Evolutionary conservation across 2,888 invertebrate species (phyloP).

Genomic region (Oegoconia quadripuncta): DNA sequence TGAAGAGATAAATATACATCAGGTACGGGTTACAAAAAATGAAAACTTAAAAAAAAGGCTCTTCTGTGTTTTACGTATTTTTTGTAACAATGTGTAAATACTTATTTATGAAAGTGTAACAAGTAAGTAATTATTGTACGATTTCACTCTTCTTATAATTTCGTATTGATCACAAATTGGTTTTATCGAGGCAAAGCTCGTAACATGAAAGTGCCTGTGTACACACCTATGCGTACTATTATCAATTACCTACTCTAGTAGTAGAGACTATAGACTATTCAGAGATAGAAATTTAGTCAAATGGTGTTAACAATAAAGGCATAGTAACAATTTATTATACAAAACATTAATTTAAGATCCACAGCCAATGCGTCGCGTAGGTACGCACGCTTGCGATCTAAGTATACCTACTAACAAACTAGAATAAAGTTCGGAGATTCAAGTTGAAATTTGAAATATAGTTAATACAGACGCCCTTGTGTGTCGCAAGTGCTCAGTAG

Average conservation of each 20-base stretch:
- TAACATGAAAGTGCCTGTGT: conserved; percentile 48
- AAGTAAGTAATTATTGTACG: conserved; percentile 71
- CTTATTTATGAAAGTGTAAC: conserved; percentile 70
- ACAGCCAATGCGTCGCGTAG: conserved; percentile 62
- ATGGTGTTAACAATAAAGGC: conserved; percentile 48
- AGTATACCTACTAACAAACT: no score
- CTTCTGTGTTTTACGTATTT: conserved; percentile 59
- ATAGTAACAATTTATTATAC: conserved; percentile 40
- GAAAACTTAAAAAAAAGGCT: conserved; percentile 66
- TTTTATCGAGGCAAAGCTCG: conserved; percentile 50
- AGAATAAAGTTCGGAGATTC: conserved; percentile 12
- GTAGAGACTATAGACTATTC: conserved; percentile 35
- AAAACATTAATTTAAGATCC: conserved; percentile 37
- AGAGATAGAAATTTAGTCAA: conserved; percentile 35
- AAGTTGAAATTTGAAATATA: neutral
- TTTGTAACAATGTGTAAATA: conserved; percentile 70
- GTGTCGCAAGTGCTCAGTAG: conserved; percentile 74
- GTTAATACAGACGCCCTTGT: conserved; percentile 50
- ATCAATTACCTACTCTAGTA: conserved; percentile 35
- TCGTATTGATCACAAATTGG: conserved; percentile 66
- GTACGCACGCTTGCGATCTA: conserved; percentile 39
- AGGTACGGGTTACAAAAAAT: conserved; percentile 41
- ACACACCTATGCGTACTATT: conserved; percentile 22
- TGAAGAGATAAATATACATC: conserved; percentile 35
- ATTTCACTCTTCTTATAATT: conserved; percentile 66